Evolutionary conservation across 2,113 vertebrate species (phyloP).

Genomic region (Channa maculata): DNA sequence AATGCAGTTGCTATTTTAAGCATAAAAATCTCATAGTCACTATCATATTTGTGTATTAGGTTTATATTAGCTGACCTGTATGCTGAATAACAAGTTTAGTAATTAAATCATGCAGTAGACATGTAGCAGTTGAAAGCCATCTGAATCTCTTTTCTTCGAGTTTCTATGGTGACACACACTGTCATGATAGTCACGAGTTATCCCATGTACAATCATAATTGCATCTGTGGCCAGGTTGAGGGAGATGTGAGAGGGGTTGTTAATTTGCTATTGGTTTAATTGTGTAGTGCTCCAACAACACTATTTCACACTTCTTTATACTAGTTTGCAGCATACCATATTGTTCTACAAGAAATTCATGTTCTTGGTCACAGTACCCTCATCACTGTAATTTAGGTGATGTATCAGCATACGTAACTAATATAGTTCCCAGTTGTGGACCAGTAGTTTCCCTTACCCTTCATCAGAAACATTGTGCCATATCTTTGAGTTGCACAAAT

Average conservation of each 20-base stretch:
- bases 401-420: neutral
- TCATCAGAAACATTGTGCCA: neutral
- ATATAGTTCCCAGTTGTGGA: neutral
- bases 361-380: neutral
- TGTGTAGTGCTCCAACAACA: neutral
- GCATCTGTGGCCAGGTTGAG: neutral
- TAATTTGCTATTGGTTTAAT: neutral
- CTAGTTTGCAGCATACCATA: neutral
- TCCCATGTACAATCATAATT: too few relatives aligned
- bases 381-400: neutral
- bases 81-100: conserved; percentile 19
- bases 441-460: neutral
- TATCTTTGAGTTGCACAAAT: conserved; percentile 2
- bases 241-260: neutral
- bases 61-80: neutral
- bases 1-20: conserved; percentile 1
- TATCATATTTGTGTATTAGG: neutral
- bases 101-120: conserved; percentile 6
- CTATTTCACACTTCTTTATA: neutral
- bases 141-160: neutral
- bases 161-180: neutral
- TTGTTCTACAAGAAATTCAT: neutral
- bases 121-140: neutral
- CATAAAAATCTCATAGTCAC: neutral
- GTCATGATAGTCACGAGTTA: neutral